These are phyloP conservation scores for Erethizon dorsatum DNA, from an alignment of 2,797 vertebrate species.

Conservation along the genomic window DNA sequence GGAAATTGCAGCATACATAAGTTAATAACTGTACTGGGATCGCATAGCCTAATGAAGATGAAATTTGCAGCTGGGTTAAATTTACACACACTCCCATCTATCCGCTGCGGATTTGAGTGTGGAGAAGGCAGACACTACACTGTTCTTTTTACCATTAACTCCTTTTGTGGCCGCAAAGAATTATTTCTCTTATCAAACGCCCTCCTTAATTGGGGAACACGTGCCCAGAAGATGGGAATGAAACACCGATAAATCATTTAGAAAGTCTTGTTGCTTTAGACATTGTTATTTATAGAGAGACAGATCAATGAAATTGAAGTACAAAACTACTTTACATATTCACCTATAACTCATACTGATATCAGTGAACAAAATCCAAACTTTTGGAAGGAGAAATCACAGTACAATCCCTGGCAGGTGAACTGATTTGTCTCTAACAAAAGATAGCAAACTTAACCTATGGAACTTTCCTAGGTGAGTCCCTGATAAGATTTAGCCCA, in stretches of 20 bases:
- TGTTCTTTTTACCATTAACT: slow-evolving; percentile 22
- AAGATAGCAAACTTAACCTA: slow-evolving; percentile 13
- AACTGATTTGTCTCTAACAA: background rate
- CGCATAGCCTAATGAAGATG: background rate
- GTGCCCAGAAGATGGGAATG: background rate
- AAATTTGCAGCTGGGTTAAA: slow-evolving; percentile 42
- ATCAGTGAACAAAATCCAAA: background rate
- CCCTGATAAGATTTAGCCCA: background rate
- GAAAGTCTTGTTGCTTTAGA: slow-evolving; percentile 21
- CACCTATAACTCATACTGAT: background rate
- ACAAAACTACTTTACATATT: background rate
- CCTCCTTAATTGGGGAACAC: background rate
- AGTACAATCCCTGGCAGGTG: background rate
- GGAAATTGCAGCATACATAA: slow-evolving; percentile 20
- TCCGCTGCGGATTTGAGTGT: background rate
- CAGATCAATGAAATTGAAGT: background rate
- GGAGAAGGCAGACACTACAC: background rate
- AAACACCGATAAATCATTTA: background rate
- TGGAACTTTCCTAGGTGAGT: background rate
- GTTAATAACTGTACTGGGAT: slow-evolving; percentile 5
- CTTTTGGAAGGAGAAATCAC: slow-evolving; percentile 52
- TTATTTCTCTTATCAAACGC: slow-evolving; percentile 5
- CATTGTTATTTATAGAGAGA: background rate
- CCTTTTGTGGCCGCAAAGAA: background rate
- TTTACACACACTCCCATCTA: background rate